Evolutionary conservation across 1,140 invertebrate genomes (phyloP), one percentile per base, ranked within the genome.

Genomic region (Drosophila murphyi): DNA sequence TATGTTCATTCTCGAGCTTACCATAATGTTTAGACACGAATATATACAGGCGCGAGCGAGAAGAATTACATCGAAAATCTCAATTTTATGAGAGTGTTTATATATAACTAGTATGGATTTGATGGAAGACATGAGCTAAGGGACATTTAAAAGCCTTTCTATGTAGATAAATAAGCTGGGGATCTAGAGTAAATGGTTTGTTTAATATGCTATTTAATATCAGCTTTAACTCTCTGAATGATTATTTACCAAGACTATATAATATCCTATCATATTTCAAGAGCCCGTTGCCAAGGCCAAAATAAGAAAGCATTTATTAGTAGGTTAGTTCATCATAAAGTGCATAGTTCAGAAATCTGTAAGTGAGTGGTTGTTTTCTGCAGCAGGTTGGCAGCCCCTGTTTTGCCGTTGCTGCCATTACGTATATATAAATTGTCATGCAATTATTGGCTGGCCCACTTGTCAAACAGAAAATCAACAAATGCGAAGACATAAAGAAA

Each of bases 31-130:
- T 8, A 74, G 64, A 85, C 71, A 72, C 85, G 81, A 89, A 89
- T 48, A 77, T 75, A 57, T 65, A 86, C 86, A 90, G 86, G 85
- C 79, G 85, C 86, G 85, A 89, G 85, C 79, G 75, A 90, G 85
- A 89, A 89, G 85, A 89, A 90, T 90, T 51, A 85, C 85, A 89
- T 68, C 85, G 85, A 89, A 89, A 89, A 90, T 59, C 47, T 63
- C 55, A 31, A 54, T 61, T 47, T 3, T 3, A 29, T 39, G 35
- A 28, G 8, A 8, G 31, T 29, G 32, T 20, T 31, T 35, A 45
- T 35, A 48, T 7, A 52, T 61, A 5, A 20, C 35, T 67, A 54
- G 39, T 52, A 7, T 43, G 55, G 37, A 20, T n/a, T 47, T 37
- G 85, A 89, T 89, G 85, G 85, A 89, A 89, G 86, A 89, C 85